Evolutionary conservation across 2,888 invertebrate species (phyloP), one percentile per base, ranked within the genome.

Genomic region (Uloborus plumipes): DNA sequence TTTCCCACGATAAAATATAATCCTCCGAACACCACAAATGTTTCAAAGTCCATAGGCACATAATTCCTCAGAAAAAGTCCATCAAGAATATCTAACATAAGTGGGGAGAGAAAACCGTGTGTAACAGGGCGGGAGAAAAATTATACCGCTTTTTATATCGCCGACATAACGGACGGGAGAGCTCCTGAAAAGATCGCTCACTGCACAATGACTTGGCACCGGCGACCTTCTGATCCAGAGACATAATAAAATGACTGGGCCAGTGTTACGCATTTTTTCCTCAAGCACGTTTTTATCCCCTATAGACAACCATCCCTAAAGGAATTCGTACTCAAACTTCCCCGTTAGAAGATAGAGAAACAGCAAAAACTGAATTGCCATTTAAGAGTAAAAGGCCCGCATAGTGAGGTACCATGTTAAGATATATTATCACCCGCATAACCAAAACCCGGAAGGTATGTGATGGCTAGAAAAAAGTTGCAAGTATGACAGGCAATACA

Each of bases 1-100:
- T 79, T 80, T 74, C 80, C 73, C 80, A 80, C 69, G 80, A 49
- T 53, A 18, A 65, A 47, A n/a, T 61, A 16, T 72, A 61, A 79
- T 78, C 71, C 59, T 59, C 26, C 47, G 26, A n/a, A 39, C 39
- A 55, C 50, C 64, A 39, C 51, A 69, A 67, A 73, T 61, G 72
- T 72, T 73, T 61, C 67, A 39, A 58, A 53, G 53, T 66, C 39
- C 62, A 58, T 53, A 47, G 18, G 14, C 26, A 51, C 65, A 67
- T 72, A 67, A 79, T 67, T 70, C 53, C 49, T n/a, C 26, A 20
- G 67, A 67, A 51, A 26, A 55, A 65, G 53, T 66, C 22, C 62
- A 39, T 39, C 47, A 53, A 64, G 69, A 77, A 61, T 69, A 55
- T 53, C 62, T 55, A 69, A 31, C 53, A 62, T 39, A 59, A 59